These are phyloP conservation scores for Agrotis clavis DNA, from an alignment of 2,888 invertebrate species.

Conservation along the genomic window DNA sequence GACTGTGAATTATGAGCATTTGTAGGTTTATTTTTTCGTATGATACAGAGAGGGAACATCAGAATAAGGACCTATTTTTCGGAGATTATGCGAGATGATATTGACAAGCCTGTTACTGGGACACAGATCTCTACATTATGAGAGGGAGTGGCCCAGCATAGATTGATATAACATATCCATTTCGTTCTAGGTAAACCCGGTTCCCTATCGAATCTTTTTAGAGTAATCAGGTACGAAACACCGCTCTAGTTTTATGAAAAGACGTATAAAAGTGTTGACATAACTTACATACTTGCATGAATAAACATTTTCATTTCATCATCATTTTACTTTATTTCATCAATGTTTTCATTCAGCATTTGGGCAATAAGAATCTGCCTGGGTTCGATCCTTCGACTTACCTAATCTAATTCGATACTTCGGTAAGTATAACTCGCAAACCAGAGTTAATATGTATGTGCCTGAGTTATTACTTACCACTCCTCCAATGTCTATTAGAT, in stretches of 20 bases:
- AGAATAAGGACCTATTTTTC: neutral
- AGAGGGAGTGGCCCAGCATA: too few relatives aligned
- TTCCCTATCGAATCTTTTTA: too few relatives aligned
- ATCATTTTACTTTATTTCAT: too few relatives aligned
- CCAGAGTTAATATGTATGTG: neutral
- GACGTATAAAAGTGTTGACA: too few relatives aligned
- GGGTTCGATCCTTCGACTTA: too few relatives aligned
- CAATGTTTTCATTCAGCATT: neutral
- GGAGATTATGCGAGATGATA: neutral
- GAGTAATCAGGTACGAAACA: too few relatives aligned
- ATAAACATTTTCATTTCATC: too few relatives aligned
- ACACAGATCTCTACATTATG: neutral
- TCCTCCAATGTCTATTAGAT: neutral
- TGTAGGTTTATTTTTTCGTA: conserved; percentile 15
- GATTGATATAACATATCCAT: neutral
- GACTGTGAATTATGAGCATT: conserved; percentile 26
- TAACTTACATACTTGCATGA: too few relatives aligned
- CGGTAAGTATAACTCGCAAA: neutral
- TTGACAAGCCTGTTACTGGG: neutral
- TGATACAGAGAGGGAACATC: neutral
- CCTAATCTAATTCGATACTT: too few relatives aligned
- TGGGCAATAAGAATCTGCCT: neutral
- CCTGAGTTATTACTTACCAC: neutral
- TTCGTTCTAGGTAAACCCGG: too few relatives aligned
- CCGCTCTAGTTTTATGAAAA: too few relatives aligned